Evolutionary conservation across 2,797 vertebrate genomes (phyloP).

Genomic region (Hylomyscus alleni): DNA sequence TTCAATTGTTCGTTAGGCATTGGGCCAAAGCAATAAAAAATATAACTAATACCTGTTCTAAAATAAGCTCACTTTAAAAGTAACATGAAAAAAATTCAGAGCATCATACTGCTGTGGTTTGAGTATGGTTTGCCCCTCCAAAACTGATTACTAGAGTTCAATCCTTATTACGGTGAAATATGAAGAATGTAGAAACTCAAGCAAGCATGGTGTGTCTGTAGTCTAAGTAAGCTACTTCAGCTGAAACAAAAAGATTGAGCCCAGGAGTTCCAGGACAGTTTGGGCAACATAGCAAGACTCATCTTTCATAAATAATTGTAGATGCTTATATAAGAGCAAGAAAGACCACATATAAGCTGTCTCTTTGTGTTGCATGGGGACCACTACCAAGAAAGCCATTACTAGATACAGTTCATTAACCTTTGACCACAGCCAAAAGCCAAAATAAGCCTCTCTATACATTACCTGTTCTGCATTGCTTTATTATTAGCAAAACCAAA

Average conservation of each 20-base stretch:
- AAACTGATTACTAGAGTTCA: neutral
- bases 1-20: neutral
- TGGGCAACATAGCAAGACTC: neutral
- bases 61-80: constrained; percentile 53
- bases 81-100: neutral
- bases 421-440: neutral
- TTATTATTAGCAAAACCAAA: constrained; percentile 6
- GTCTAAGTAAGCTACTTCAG: neutral
- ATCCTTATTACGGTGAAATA: too few relatives aligned
- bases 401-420: neutral
- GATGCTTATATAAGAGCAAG: neutral
- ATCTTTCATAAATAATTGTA: neutral
- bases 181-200: neutral
- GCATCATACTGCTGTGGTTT: neutral
- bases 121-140: neutral
- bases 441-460: neutral
- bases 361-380: neutral
- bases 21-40: neutral
- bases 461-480: neutral
- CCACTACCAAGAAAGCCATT: neutral
- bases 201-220: neutral
- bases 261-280: neutral
- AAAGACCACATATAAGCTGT: neutral
- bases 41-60: neutral
- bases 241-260: neutral